Percentiles rank a stretch among this genome's conserved stretches.
Conservation (phyloP, 2,888 invertebrate species). For the Andrena praecox region DNA sequence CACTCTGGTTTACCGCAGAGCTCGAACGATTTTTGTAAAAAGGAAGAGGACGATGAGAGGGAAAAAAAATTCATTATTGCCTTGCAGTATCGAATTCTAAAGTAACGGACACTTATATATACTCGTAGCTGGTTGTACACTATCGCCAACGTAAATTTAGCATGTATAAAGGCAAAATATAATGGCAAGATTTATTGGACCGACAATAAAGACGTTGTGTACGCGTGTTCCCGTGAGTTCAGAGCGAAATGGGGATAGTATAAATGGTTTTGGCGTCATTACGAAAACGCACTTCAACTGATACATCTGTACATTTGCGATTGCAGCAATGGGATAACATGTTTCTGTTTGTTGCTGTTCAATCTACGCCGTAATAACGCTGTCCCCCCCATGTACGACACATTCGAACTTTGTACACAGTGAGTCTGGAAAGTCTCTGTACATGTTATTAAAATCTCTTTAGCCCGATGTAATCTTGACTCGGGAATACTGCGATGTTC, state of each 20-base stretch:
- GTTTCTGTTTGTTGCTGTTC: slow-evolving; percentile 30
- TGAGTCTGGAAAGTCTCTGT: not conserved
- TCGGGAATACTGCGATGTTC: not conserved
- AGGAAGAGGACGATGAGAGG: not conserved
- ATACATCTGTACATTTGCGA: slow-evolving; percentile 56
- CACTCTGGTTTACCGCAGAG: slow-evolving; percentile 17
- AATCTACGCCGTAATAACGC: slow-evolving; percentile 13
- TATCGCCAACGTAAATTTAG: slow-evolving; percentile 52
- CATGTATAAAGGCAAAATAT: slow-evolving; percentile 66
- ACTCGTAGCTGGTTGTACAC: slow-evolving; percentile 54
- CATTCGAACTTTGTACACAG: slow-evolving; percentile 18
- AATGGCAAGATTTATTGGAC: slow-evolving; percentile 69
- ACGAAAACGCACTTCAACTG: slow-evolving; percentile 31
- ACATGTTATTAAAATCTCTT: not conserved
- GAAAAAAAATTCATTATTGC: slow-evolving; percentile 52
- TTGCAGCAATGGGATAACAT: slow-evolving; percentile 21
- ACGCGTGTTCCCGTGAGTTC: slow-evolving; percentile 49
- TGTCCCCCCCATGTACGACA: slow-evolving; percentile 29
- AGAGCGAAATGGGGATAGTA: slow-evolving; percentile 39
- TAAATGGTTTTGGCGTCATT: slow-evolving; percentile 37
- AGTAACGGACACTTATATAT: slow-evolving; percentile 50
- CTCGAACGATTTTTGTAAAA: slow-evolving; percentile 49
- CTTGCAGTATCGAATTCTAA: slow-evolving; percentile 63
- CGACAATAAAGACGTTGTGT: slow-evolving; percentile 72
- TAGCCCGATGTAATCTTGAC: not conserved